Evolutionary conservation across 2,113 vertebrate species (phyloP).

Genomic region (Daboia siamensis): DNA sequence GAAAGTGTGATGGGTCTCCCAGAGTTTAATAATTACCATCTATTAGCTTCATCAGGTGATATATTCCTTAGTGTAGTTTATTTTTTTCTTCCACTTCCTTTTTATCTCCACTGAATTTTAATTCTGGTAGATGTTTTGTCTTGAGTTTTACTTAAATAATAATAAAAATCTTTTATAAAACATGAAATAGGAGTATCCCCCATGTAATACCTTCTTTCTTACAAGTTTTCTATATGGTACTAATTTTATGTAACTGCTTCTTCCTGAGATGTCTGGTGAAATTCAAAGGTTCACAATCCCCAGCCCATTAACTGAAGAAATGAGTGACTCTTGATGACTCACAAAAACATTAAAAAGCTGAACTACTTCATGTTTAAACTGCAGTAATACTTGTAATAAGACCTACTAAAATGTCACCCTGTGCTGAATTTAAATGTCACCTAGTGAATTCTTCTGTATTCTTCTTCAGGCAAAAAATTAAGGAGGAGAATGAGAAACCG

Average conservation of each 20-base stretch:
- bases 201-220: too few species aligned
- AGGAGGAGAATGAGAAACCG: background rate
- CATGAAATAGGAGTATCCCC: background rate
- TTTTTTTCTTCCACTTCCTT: background rate
- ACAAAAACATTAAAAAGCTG: background rate
- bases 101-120: background rate
- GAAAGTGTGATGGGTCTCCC: background rate
- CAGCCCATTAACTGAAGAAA: background rate
- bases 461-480: background rate
- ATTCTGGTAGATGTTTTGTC: background rate
- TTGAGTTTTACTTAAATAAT: background rate
- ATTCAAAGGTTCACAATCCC: background rate
- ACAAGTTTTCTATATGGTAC: background rate
- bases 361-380: background rate
- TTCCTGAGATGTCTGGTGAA: background rate
- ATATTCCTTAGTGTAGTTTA: background rate
- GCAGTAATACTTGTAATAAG: background rate
- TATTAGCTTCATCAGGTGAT: background rate
- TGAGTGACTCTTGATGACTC: background rate
- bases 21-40: background rate
- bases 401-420: background rate
- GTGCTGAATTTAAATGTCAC: background rate
- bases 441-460: background rate
- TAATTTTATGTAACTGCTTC: background rate
- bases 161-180: background rate